These are phyloP conservation scores for Styela clava DNA, from an alignment of 23 tunicate species.

Conservation along the genomic window DNA sequence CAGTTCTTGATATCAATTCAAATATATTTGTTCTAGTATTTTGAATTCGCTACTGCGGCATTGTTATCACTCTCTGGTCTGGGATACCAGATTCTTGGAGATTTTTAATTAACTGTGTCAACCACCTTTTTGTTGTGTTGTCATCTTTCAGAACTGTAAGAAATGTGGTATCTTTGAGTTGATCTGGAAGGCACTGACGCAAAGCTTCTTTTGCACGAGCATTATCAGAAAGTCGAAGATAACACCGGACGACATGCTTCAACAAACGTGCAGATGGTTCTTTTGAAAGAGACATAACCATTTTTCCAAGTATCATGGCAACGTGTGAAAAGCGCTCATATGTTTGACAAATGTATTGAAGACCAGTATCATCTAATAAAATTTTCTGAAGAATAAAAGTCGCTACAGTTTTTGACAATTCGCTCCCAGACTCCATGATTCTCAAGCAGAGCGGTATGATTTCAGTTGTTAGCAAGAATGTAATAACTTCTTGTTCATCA, in stretches of 20 bases:
- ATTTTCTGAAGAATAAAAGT: constrained; percentile 98
- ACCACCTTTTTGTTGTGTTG: constrained; percentile 95
- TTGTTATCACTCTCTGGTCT: constrained; percentile 62
- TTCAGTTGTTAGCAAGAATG: constrained; percentile 95
- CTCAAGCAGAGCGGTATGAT: constrained; percentile 92
- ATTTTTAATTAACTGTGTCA: constrained; percentile 86
- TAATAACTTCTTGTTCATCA: constrained; percentile 97
- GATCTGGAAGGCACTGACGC: constrained; percentile 99
- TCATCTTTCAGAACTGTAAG: constrained; percentile 86
- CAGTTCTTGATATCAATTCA: no score
- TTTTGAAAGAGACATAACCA: constrained; percentile 85
- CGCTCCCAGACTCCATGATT: constrained; percentile 97
- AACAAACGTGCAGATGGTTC: constrained; percentile 91
- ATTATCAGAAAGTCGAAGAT: constrained; percentile 96
- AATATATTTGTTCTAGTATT: no score
- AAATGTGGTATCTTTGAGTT: constrained; percentile 92
- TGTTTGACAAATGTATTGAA: constrained; percentile 92
- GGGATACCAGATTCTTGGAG: constrained; percentile 68
- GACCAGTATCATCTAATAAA: constrained; percentile 82
- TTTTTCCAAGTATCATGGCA: constrained; percentile 95
- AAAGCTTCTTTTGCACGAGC: constrained; percentile 98
- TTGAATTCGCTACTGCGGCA: constrained; percentile 34
- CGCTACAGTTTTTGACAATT: constrained; percentile 95
- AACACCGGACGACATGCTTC: constrained; percentile 98
- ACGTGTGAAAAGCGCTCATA: constrained; percentile 99